phyloP scores from a whole-genome alignment of 2,113 vertebrate species.

The Platysteira castanea region DNA sequence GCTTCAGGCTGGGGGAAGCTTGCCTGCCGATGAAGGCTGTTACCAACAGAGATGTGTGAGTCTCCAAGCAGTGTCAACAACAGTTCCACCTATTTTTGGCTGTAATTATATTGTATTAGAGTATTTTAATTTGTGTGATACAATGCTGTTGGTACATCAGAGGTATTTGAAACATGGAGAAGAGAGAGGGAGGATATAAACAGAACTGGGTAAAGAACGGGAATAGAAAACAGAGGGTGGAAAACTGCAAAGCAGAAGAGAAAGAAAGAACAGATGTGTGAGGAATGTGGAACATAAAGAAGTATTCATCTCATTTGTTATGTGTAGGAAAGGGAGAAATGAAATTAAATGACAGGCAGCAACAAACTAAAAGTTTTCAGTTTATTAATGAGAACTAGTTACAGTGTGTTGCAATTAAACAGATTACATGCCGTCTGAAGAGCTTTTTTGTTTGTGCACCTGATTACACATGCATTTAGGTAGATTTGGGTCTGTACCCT shows the following conservation, averaged over 20 bases:
- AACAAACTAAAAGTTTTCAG: background rate
- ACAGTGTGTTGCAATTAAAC: background rate
- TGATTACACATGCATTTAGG: background rate
- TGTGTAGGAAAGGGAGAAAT: background rate
- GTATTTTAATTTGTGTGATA: background rate
- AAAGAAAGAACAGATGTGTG: background rate
- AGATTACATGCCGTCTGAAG: background rate
- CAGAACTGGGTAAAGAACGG: background rate
- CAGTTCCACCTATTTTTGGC: background rate
- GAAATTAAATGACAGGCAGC: background rate
- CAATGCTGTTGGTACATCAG: background rate
- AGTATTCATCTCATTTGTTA: background rate
- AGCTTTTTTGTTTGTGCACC: background rate
- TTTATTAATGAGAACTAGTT: background rate
- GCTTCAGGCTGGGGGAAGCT: background rate
- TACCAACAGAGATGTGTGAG: background rate
- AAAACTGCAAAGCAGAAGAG: background rate
- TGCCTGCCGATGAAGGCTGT: background rate
- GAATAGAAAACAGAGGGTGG: background rate
- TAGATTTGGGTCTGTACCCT: background rate
- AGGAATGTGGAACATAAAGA: background rate
- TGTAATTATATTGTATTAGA: background rate
- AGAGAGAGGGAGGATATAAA: background rate
- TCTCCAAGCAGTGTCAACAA: background rate
- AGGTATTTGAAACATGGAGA: background rate